phyloP scores from a whole-genome alignment of 2,113 vertebrate species.

The Danio rerio region DNA sequence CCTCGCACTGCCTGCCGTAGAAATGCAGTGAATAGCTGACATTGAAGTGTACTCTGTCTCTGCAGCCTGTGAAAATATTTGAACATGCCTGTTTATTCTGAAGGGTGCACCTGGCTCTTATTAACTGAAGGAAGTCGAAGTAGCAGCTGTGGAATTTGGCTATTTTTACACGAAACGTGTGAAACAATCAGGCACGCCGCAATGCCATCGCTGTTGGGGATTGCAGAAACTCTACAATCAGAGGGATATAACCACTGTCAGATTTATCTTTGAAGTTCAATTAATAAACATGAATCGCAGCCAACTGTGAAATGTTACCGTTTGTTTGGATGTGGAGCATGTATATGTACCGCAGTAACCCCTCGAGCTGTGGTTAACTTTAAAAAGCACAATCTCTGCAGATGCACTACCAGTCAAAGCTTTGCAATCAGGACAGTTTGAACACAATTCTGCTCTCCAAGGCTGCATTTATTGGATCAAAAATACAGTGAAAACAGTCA shows the following conservation, averaged over 20 bases:
- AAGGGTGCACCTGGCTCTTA: slow-evolving; percentile 59
- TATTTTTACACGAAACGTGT: slow-evolving; percentile 52
- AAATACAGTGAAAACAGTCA: no score
- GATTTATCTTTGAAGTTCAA: slow-evolving; percentile 34
- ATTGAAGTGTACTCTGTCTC: slow-evolving; percentile 57
- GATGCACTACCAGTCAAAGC: not conserved
- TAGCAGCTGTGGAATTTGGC: slow-evolving; percentile 56
- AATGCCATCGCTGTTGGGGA: not conserved
- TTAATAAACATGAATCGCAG: slow-evolving; percentile 48
- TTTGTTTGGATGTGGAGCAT: not conserved
- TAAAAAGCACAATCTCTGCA: slow-evolving; percentile 22
- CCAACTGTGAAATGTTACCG: slow-evolving; percentile 22
- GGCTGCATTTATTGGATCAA: no score
- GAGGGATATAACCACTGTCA: not conserved
- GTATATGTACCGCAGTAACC: slow-evolving; percentile 9
- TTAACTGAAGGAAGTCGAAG: slow-evolving; percentile 51
- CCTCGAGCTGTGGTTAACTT: slow-evolving; percentile 15
- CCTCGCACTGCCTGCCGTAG: slow-evolving; percentile 41
- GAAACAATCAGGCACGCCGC: slow-evolving; percentile 34
- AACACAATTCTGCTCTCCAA: no score
- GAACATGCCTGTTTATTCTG: slow-evolving; percentile 60
- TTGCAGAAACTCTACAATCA: not conserved
- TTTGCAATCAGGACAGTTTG: no score
- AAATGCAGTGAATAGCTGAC: slow-evolving; percentile 59
- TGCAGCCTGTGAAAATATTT: slow-evolving; percentile 62